Evolutionary conservation across 2,797 vertebrate species (phyloP).

Genomic region (Hippoglossus hippoglossus): DNA sequence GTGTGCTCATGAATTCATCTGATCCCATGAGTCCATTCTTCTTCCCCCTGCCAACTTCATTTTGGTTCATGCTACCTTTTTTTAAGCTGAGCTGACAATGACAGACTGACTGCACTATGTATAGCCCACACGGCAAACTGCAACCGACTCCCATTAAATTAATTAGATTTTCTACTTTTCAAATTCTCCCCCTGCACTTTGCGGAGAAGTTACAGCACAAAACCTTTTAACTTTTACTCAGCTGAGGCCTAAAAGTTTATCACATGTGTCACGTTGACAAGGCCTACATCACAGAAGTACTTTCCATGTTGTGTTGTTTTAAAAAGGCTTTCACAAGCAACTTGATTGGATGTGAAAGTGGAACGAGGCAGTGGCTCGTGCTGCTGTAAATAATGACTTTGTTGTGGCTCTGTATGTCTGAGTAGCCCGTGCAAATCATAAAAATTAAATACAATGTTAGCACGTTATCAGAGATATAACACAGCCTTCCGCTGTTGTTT

Average conservation of each 20-base stretch:
- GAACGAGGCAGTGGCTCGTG: neutral
- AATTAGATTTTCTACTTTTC: conserved; percentile 18
- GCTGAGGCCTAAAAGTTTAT: neutral
- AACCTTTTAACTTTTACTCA: neutral
- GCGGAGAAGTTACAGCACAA: neutral
- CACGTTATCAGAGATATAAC: conserved; percentile 3
- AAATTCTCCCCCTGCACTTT: conserved; percentile 6
- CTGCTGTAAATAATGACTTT: neutral
- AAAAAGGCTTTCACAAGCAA: neutral
- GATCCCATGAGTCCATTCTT: conserved; percentile 24
- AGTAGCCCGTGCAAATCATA: neutral
- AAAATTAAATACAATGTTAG: neutral
- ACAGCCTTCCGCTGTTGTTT: conserved; percentile 11
- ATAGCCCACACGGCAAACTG: conserved; percentile 37
- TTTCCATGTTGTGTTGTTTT: neutral
- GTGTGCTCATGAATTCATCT: conserved; percentile 15
- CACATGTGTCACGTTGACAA: neutral
- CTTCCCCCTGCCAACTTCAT: conserved; percentile 40
- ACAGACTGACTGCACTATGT: conserved; percentile 57
- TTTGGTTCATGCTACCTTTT: conserved; percentile 52
- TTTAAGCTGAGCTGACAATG: conserved; percentile 53
- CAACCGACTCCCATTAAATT: conserved; percentile 23
- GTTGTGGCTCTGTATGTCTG: neutral
- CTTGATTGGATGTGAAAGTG: neutral
- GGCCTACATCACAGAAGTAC: neutral